A percentile compares a stretch with the other conserved stretches of the same genome.
Evolutionary conservation across 2,797 vertebrate genomes (phyloP).

Genomic region (Botia kubotai): DNA sequence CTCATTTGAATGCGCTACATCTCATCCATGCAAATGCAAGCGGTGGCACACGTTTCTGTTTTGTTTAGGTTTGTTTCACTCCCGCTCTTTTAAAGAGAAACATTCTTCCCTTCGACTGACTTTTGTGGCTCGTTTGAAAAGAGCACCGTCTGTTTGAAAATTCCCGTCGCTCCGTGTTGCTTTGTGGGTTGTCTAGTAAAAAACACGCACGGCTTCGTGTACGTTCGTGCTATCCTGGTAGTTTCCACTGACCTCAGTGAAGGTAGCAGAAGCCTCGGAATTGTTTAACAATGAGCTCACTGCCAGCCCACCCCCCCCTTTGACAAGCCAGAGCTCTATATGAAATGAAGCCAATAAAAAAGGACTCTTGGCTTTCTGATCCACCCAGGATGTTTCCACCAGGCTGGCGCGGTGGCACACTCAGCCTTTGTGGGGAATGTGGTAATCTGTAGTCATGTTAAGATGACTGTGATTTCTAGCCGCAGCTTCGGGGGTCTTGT

Average conservation of each 20-base stretch:
- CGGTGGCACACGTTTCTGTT: not conserved
- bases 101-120: not conserved
- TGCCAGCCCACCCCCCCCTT: not conserved
- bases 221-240: not conserved
- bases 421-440: constrained; percentile 57
- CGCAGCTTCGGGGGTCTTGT: constrained; percentile 58
- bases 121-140: not conserved
- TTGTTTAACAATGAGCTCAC: constrained; percentile 60
- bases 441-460: constrained; percentile 67
- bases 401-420: constrained; percentile 49
- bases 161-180: not conserved
- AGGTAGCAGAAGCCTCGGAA: constrained; percentile 54
- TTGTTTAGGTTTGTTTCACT: not conserved
- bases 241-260: constrained; percentile 47
- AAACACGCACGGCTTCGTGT: not conserved
- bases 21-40: constrained; percentile 5
- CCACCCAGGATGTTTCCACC: constrained; percentile 42
- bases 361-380: constrained; percentile 47
- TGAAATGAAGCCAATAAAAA: constrained; percentile 27
- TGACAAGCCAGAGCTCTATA: constrained; percentile 27
- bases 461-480: constrained; percentile 69
- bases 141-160: not conserved
- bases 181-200: not conserved
- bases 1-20: constrained; percentile 37
- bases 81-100: not conserved